Evolutionary conservation across 2,888 invertebrate species (phyloP).

Genomic region (Trypoxylon attenuatum): DNA sequence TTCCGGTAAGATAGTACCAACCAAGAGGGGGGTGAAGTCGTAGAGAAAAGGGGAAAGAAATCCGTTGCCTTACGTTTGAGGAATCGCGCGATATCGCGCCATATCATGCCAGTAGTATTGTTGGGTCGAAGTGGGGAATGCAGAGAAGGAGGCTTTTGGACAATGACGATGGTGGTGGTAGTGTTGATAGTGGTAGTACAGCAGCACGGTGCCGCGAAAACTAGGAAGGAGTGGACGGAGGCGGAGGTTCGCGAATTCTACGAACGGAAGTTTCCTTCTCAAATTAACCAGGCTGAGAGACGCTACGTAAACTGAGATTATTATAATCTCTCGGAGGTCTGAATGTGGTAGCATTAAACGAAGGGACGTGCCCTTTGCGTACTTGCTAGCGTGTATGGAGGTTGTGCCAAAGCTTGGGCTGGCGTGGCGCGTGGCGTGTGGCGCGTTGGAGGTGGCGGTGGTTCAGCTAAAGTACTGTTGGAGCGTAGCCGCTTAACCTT

Average conservation of each 20-base stretch:
- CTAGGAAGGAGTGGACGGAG: conserved; percentile 31
- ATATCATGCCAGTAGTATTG: too few relatives aligned
- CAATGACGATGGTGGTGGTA: conserved; percentile 22
- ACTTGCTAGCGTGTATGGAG: too few relatives aligned
- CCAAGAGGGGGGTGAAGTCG: neutral
- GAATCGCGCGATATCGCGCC: too few relatives aligned
- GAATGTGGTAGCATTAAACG: conserved; percentile 72
- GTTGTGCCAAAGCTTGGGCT: too few relatives aligned
- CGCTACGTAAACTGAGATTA: conserved; percentile 73
- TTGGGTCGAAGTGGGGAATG: conserved; percentile 6
- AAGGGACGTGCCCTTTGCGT: conserved; percentile 69
- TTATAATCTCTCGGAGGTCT: conserved; percentile 73
- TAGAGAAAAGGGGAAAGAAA: conserved; percentile 13
- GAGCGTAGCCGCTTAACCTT: conserved; percentile 7
- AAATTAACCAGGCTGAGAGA: conserved; percentile 71
- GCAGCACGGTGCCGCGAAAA: conserved; percentile 33
- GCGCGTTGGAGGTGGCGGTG: too few relatives aligned
- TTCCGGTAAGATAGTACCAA: too few relatives aligned
- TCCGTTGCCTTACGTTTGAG: too few relatives aligned
- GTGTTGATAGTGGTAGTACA: too few relatives aligned
- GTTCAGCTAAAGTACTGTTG: conserved; percentile 14
- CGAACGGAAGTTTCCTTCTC: conserved; percentile 70
- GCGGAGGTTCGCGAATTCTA: conserved; percentile 57
- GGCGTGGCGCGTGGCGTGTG: too few relatives aligned
- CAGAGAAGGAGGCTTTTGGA: neutral